A percentile compares a stretch with the other conserved stretches of the same genome.
Conservation (phyloP, 1,140 invertebrate genomes). For the Drosophila mojavensis region DNA sequence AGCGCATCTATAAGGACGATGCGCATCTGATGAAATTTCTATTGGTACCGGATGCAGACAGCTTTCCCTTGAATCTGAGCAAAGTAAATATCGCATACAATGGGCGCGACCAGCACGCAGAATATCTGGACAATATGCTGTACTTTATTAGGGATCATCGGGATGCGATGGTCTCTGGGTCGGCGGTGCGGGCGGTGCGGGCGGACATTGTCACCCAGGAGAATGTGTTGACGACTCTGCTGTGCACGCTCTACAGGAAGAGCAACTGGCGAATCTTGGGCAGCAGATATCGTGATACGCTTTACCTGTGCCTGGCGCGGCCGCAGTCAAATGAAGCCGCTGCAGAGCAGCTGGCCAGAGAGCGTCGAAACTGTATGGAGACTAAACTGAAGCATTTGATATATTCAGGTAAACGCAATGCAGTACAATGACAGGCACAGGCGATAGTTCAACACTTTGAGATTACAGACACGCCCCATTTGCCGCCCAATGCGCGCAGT, state of each 20-base stretch:
- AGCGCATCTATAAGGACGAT: neutral
- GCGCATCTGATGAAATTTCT: constrained; percentile 4
- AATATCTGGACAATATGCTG: constrained; percentile 9
- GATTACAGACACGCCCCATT: neutral
- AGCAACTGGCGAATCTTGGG: constrained; percentile 10
- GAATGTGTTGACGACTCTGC: neutral
- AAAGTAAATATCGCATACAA: neutral
- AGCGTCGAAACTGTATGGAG: neutral
- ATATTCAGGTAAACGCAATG: neutral
- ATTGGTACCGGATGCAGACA: neutral
- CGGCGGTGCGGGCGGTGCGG: neutral
- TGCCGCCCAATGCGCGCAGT: too few species aligned
- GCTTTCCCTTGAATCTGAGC: neutral
- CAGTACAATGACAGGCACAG: too few species aligned
- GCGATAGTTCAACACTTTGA: too few species aligned
- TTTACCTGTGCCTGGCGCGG: neutral
- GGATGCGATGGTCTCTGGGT: neutral
- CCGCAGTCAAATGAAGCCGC: neutral
- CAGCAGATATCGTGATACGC: neutral
- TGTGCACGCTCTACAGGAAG: neutral
- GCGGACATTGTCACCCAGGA: neutral
- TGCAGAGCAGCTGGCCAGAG: neutral
- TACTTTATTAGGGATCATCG: neutral
- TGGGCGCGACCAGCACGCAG: neutral
- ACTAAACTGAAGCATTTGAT: neutral